A percentile compares a stretch with the other conserved stretches of the same genome.
phyloP scores from a whole-genome alignment of 1,140 invertebrate species.

The Agrilus planipennis region DNA sequence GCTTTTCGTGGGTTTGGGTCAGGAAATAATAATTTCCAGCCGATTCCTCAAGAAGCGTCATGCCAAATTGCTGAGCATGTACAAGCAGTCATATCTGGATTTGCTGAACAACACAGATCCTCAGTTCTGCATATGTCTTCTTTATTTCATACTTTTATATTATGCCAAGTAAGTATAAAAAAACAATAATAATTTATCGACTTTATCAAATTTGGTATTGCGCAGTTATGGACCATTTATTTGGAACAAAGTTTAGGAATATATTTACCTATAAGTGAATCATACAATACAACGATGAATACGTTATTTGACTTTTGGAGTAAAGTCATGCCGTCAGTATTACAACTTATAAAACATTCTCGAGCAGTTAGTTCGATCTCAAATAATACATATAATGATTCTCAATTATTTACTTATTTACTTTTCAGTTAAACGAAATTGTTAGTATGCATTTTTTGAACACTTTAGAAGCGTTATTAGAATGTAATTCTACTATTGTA shows the following conservation, averaged over 20 bases:
- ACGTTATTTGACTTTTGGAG: conserved; percentile 98
- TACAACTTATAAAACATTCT: conserved; percentile 87
- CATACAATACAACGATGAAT: conserved; percentile 58
- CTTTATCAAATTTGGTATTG: conserved; percentile 7
- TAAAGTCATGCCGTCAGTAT: conserved; percentile 88
- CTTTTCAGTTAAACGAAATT: conserved; percentile 81
- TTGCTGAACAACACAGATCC: conserved; percentile 89
- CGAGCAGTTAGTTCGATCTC: conserved; percentile 69
- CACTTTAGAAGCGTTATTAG: conserved; percentile 87
- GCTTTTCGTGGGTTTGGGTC: conserved; percentile 44
- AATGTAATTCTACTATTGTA: conserved; percentile 88
- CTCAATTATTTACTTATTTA: conserved; percentile 16
- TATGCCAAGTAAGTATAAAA: conserved; percentile 51
- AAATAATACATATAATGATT: conserved; percentile 9
- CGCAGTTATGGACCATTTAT: conserved; percentile 93
- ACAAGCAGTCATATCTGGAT: conserved; percentile 88
- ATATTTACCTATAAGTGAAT: conserved; percentile 52
- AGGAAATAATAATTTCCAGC: conserved; percentile 52
- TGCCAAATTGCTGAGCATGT: conserved; percentile 95
- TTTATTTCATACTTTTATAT: conserved; percentile 68
- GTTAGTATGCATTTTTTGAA: conserved; percentile 95
- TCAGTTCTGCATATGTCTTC: conserved; percentile 88
- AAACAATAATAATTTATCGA: neutral
- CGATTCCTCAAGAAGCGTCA: conserved; percentile 90
- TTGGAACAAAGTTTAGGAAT: conserved; percentile 76